A percentile compares a stretch with the other conserved stretches of the same genome.
Conservation (phyloP, 2,113 vertebrate genomes). For the Vulpes ferrilata region DNA sequence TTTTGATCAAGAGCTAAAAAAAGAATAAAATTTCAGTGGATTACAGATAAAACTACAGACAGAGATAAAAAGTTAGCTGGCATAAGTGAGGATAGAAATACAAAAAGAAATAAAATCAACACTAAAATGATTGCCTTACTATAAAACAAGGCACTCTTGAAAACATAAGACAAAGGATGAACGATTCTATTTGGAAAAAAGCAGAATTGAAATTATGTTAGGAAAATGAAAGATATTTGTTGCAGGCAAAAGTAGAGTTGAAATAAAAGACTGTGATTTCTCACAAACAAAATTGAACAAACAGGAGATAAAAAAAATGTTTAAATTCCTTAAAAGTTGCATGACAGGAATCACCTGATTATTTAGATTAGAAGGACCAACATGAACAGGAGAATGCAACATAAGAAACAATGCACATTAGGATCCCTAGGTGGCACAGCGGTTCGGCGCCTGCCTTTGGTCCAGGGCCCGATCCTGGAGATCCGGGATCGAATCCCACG, state of each 20-base stretch:
- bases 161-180: neutral
- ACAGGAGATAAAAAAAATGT: neutral
- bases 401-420: too few relatives aligned
- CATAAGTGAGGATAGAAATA: neutral
- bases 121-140: neutral
- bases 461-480: too few relatives aligned
- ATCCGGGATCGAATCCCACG: too few relatives aligned
- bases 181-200: neutral
- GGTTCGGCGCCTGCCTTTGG: too few relatives aligned
- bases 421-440: too few relatives aligned
- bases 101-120: neutral
- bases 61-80: neutral
- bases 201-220: neutral
- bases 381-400: neutral
- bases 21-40: neutral
- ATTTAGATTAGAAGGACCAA: neutral
- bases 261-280: neutral
- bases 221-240: neutral
- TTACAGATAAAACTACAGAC: neutral
- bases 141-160: neutral
- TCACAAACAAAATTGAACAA: neutral
- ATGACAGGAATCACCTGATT: neutral
- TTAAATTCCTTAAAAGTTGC: neutral
- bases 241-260: neutral
- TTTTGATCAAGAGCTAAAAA: neutral